Evolutionary conservation across 2,888 invertebrate genomes (phyloP).

Genomic region (Cheilosia soror): DNA sequence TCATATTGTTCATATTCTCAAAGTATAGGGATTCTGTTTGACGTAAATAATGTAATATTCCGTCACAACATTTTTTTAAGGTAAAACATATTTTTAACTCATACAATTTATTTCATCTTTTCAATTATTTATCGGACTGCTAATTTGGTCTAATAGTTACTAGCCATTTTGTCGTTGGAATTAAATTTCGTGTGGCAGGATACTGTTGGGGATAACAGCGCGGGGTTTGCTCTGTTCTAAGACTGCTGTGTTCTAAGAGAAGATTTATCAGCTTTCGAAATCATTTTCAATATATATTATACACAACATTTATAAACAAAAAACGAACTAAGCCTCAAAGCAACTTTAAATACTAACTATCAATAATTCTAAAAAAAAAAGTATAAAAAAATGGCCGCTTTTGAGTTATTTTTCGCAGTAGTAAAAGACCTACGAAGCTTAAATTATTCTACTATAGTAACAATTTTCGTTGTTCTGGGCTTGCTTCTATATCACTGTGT

Average conservation of each 20-base stretch:
- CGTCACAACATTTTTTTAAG: no score
- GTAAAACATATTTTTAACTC: no score
- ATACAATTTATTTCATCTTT: no score
- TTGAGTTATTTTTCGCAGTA: conserved; percentile 53
- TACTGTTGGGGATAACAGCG: conserved; percentile 48
- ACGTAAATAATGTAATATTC: no score
- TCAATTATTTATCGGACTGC: neutral
- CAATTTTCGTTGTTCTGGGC: conserved; percentile 79
- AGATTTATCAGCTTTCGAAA: conserved; percentile 11
- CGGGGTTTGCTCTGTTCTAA: conserved; percentile 3
- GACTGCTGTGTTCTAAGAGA: conserved; percentile 17
- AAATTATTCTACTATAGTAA: conserved; percentile 34
- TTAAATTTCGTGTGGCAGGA: conserved; percentile 8
- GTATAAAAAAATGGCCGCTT: conserved; percentile 49
- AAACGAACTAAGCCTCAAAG: conserved; percentile 34
- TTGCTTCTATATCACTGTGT: conserved; percentile 83
- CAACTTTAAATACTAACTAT: conserved; percentile 28
- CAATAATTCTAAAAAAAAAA: conserved; percentile 30
- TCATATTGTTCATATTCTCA: no score
- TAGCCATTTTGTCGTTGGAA: conserved; percentile 16
- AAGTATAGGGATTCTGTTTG: no score
- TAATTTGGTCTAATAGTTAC: neutral
- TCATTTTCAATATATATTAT: conserved; percentile 4
- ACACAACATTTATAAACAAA: neutral
- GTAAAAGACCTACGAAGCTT: conserved; percentile 43